A percentile compares a stretch with the other conserved stretches of the same genome.
phyloP scores from a whole-genome alignment of 1,140 invertebrate species.

The Monochamus saltuarius region DNA sequence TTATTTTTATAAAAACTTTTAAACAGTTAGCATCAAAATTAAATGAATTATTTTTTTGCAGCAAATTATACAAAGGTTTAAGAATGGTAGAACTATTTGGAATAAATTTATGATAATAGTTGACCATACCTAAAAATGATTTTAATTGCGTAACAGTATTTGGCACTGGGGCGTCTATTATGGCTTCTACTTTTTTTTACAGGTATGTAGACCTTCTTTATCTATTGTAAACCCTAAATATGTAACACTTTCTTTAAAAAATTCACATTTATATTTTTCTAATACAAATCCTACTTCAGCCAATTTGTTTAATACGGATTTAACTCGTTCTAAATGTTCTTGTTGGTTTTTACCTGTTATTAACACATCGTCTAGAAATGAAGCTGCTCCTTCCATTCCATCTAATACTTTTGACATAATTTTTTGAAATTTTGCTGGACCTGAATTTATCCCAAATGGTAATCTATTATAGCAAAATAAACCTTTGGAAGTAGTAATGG shows the following conservation, averaged over 20 bases:
- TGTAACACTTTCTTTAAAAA: slow-evolving; percentile 5
- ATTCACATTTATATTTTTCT: slow-evolving; percentile 11
- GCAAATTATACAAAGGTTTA: slow-evolving; percentile 33
- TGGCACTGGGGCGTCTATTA: slow-evolving; percentile 43
- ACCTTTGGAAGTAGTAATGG: slow-evolving; percentile 26
- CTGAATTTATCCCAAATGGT: slow-evolving; percentile 23
- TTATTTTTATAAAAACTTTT: background rate
- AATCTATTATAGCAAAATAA: slow-evolving; percentile 35
- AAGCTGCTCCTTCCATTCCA: slow-evolving; percentile 24
- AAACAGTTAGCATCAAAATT: too few relatives aligned
- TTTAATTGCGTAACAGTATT: slow-evolving; percentile 46
- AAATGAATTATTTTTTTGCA: too few relatives aligned
- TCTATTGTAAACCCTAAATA: slow-evolving; percentile 32
- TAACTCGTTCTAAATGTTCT: slow-evolving; percentile 26
- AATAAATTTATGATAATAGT: too few relatives aligned
- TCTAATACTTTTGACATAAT: slow-evolving; percentile 45
- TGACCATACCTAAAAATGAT: slow-evolving; percentile 45
- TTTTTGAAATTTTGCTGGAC: slow-evolving; percentile 39
- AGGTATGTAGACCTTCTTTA: slow-evolving; percentile 37
- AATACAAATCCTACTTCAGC: slow-evolving; percentile 11
- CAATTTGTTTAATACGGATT: slow-evolving; percentile 28
- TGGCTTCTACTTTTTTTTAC: slow-evolving; percentile 38
- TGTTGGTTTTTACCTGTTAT: slow-evolving; percentile 29
- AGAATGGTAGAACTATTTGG: slow-evolving; percentile 30
- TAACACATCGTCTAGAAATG: slow-evolving; percentile 41